These are phyloP conservation scores for Holothuria scabra DNA, from an alignment of 53 echinoderm and acorn worm genomes.

Conservation along the genomic window DNA sequence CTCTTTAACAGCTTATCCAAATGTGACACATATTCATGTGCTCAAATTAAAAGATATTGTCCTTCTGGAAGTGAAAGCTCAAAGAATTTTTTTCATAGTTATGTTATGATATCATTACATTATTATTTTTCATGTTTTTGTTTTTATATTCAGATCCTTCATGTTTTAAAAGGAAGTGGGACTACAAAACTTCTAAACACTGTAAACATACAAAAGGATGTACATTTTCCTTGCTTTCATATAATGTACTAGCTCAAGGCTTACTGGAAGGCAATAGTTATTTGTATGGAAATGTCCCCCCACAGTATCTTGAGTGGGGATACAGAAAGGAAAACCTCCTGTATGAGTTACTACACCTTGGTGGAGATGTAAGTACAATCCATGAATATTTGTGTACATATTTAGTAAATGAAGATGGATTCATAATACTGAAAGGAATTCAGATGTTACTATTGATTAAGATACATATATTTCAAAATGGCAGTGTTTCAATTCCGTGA, in stretches of 20 bases:
- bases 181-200: not conserved
- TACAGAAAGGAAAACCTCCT: slow-evolving; percentile 72
- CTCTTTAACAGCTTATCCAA: no score
- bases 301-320: slow-evolving; percentile 64
- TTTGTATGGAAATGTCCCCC: slow-evolving; percentile 69
- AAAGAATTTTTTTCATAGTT: not conserved
- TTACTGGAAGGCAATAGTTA: slow-evolving; percentile 64
- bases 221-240: slow-evolving; percentile 72
- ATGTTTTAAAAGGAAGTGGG: slow-evolving; percentile 25
- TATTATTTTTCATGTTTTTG: not conserved
- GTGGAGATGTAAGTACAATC: slow-evolving; percentile 75
- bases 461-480: no score
- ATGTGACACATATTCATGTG: not conserved
- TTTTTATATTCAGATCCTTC: slow-evolving; percentile 9
- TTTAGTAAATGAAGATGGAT: no score
- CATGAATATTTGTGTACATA: not conserved
- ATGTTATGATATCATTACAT: not conserved
- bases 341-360: slow-evolving; percentile 54
- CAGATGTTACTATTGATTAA: no score
- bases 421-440: no score
- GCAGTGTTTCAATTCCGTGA: no score
- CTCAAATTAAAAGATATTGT: not conserved
- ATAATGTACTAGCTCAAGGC: slow-evolving; percentile 90
- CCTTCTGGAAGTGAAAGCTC: not conserved
- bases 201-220: not conserved